Evolutionary conservation across 1,140 invertebrate species (phyloP).

Genomic region (Armadillidium nasatum): DNA sequence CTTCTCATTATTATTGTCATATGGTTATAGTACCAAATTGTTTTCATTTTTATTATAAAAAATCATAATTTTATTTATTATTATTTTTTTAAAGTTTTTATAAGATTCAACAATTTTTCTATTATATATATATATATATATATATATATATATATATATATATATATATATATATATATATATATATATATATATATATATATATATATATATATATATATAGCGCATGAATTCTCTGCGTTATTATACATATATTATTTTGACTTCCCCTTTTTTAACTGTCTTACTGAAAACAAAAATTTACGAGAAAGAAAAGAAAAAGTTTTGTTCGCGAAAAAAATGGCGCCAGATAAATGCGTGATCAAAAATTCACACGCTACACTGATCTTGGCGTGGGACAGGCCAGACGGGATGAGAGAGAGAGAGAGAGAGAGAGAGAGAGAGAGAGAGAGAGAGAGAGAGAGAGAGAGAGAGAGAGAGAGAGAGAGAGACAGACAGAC

Average conservation of each 20-base stretch:
- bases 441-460: too few species aligned
- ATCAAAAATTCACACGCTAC: conserved; percentile 16
- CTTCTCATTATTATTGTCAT: too few species aligned
- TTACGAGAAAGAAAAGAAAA: not conserved
- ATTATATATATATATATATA: too few species aligned
- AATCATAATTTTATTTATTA: too few species aligned
- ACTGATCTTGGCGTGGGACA: conserved; percentile 10
- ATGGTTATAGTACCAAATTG: too few species aligned
- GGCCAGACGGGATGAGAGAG: not conserved
- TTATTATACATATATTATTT: not conserved
- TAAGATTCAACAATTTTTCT: too few species aligned
- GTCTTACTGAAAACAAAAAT: conserved; percentile 11
- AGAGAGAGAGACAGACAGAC: too few species aligned
- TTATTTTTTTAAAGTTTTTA: too few species aligned
- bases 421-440: too few species aligned
- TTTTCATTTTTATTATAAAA: too few species aligned
- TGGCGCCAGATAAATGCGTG: conserved; percentile 4
- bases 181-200: conserved; percentile 11
- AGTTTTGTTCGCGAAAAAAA: not conserved
- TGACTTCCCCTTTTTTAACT: conserved; percentile 10
- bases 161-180: conserved; percentile 15
- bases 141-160: conserved; percentile 12
- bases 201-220: conserved; percentile 14
- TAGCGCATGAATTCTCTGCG: not conserved
- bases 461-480: too few species aligned